Evolutionary conservation across 2,113 vertebrate species (phyloP).

Genomic region (Equus quagga): DNA sequence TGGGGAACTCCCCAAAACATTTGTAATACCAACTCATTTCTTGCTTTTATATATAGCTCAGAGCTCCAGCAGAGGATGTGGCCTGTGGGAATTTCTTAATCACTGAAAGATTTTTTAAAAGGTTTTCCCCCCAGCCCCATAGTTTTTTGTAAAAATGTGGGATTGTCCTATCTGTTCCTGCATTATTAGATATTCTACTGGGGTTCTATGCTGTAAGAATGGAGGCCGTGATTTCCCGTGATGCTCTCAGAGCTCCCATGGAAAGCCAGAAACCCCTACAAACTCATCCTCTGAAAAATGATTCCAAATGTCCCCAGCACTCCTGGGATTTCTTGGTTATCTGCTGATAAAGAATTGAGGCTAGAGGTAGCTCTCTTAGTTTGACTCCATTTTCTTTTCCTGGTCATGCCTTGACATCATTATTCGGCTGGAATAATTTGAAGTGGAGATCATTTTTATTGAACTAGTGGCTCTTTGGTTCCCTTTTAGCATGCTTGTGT

Average conservation of each 20-base stretch:
- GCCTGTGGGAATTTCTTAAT: background rate
- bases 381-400: background rate
- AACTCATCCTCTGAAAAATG: background rate
- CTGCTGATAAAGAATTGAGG: background rate
- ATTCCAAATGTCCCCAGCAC: background rate
- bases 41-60: background rate
- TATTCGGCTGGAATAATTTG: background rate
- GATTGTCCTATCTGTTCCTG: background rate
- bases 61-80: background rate
- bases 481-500: background rate
- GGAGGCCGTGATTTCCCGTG: background rate
- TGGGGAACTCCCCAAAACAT: background rate
- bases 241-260: background rate
- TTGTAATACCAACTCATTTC: background rate
- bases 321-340: background rate
- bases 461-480: background rate
- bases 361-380: background rate
- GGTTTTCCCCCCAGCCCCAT: background rate
- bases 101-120: background rate
- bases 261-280: background rate
- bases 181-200: slow-evolving; percentile 20
- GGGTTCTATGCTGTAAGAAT: background rate
- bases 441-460: background rate
- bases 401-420: background rate
- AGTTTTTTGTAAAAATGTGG: background rate